These are phyloP conservation scores for Zoanthus gigantus DNA, from an alignment of 92 coral and sea anemone genomes.

Conservation along the genomic window DNA sequence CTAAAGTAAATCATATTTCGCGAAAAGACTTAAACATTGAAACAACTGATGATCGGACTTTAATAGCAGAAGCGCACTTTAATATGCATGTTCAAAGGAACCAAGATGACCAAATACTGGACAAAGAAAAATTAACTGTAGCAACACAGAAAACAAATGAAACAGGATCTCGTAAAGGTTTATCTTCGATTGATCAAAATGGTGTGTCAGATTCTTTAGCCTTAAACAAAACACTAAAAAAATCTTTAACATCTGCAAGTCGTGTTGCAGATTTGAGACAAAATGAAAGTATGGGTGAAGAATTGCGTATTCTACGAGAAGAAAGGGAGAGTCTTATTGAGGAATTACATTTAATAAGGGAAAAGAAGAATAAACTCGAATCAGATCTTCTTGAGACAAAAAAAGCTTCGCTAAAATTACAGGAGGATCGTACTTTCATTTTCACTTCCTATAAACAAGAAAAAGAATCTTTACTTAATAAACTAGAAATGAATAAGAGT, in stretches of 20 bases:
- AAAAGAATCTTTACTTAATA: conserved; percentile 66
- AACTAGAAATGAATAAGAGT: conserved; percentile 49
- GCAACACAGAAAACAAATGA: background rate
- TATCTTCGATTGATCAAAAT: background rate
- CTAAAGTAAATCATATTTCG: background rate
- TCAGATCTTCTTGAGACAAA: conserved; percentile 63
- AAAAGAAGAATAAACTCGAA: conserved; percentile 45
- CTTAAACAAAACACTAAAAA: background rate
- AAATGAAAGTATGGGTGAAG: background rate
- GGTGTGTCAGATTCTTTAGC: background rate
- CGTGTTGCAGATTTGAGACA: background rate
- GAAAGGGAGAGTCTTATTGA: conserved; percentile 41
- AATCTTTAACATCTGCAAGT: background rate
- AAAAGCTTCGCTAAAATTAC: conserved; percentile 52
- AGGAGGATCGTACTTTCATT: conserved; percentile 74
- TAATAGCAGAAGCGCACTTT: background rate
- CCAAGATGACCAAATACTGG: background rate
- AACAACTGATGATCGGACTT: background rate
- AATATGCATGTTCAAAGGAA: background rate
- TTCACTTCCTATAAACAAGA: conserved; percentile 70
- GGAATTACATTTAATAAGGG: conserved; percentile 32
- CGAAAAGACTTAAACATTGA: background rate
- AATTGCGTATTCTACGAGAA: conserved; percentile 2
- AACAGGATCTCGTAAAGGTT: background rate
- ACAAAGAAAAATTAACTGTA: background rate